Conservation (phyloP, 2,888 invertebrate genomes). For the Stenodera caucasica region DNA sequence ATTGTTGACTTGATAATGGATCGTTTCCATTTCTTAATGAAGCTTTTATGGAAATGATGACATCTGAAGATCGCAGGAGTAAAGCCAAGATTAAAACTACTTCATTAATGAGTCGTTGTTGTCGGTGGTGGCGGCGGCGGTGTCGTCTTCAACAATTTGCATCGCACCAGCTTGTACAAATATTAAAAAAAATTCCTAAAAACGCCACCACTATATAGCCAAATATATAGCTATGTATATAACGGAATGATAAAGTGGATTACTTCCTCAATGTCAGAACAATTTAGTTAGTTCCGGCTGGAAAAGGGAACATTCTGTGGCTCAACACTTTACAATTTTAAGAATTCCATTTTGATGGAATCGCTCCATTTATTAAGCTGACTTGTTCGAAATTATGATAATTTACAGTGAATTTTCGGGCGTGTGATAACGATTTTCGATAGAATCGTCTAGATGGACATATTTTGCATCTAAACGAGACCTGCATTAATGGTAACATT, state of each 20-base stretch:
- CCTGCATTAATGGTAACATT: not conserved
- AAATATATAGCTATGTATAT: no score
- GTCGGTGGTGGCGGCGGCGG: not conserved
- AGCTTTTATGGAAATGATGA: slow-evolving; percentile 31
- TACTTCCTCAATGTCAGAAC: not conserved
- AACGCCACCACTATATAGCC: no score
- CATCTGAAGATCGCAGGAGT: slow-evolving; percentile 26
- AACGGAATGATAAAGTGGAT: slow-evolving; percentile 17
- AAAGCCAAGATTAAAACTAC: slow-evolving; percentile 27
- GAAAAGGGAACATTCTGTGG: not conserved
- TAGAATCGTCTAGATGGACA: no score
- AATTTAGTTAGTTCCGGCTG: not conserved
- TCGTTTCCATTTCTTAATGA: slow-evolving; percentile 31
- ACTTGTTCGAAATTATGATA: not conserved
- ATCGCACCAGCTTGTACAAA: slow-evolving; percentile 25
- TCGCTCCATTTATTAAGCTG: not conserved
- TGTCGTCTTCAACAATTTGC: slow-evolving; percentile 21
- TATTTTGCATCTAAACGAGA: not conserved
- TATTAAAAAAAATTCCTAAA: slow-evolving; percentile 15
- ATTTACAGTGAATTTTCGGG: not conserved
- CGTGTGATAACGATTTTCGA: no score
- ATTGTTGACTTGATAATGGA: slow-evolving; percentile 26
- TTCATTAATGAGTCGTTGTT: slow-evolving; percentile 26
- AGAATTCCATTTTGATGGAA: not conserved
- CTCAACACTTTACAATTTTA: not conserved